Evolutionary conservation across 2,888 invertebrate species (phyloP).

Genomic region (Pristionchus japonicus): DNA sequence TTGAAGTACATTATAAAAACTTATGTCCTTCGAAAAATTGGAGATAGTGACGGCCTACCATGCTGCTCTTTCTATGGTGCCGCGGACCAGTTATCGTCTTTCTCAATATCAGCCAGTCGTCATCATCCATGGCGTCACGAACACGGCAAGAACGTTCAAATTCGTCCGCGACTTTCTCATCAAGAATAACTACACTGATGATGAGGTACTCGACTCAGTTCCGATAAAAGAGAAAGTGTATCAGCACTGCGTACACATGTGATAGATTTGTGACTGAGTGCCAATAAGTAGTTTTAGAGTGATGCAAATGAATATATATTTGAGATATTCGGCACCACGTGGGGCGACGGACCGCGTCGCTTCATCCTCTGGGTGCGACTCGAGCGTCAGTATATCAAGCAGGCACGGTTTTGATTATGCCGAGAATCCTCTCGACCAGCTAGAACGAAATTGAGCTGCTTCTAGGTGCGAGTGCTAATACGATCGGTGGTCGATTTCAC

Average conservation of each 20-base stretch:
- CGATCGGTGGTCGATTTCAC: neutral
- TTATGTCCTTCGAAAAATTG: too few relatives aligned
- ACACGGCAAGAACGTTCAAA: slow-evolving; percentile 13
- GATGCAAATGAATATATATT: neutral
- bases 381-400: slow-evolving; percentile 43
- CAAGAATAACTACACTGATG: slow-evolving; percentile 38
- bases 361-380: slow-evolving; percentile 28
- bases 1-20: too few relatives aligned
- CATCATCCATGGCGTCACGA: slow-evolving; percentile 42
- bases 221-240: too few relatives aligned
- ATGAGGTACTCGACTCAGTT: too few relatives aligned
- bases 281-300: neutral
- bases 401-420: neutral
- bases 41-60: too few relatives aligned
- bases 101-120: slow-evolving; percentile 31
- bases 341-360: slow-evolving; percentile 6
- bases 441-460: neutral
- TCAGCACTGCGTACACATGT: too few relatives aligned
- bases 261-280: too few relatives aligned
- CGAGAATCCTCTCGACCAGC: neutral
- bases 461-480: slow-evolving; percentile 29
- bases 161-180: slow-evolving; percentile 30
- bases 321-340: slow-evolving; percentile 41
- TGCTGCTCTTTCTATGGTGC: too few relatives aligned
- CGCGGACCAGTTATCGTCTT: too few relatives aligned